Conservation (phyloP, 2,113 vertebrate genomes). For the Heloderma charlesbogerti region DNA sequence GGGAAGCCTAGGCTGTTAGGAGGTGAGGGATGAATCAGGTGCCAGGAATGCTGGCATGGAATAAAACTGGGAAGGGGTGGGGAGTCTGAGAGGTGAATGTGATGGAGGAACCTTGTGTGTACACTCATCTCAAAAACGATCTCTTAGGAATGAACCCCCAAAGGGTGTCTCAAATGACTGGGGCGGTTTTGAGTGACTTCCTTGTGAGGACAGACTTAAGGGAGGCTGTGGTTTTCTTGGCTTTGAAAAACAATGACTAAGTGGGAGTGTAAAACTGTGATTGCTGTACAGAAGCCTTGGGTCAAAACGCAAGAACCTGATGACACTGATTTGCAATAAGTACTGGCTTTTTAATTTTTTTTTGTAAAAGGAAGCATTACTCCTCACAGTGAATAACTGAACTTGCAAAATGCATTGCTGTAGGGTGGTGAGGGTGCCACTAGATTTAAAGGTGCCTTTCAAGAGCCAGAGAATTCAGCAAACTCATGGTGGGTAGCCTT, state of each 20-base stretch:
- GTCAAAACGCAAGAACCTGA: not conserved
- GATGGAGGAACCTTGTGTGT: not conserved
- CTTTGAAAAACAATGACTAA: conserved; percentile 13
- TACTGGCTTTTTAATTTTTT: not conserved
- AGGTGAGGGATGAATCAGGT: not conserved
- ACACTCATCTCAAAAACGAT: not conserved
- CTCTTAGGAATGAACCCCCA: not conserved
- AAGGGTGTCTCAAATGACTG: not conserved
- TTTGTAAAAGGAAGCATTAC: not conserved
- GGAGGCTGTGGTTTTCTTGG: not conserved
- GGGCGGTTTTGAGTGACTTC: not conserved
- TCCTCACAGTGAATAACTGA: not conserved
- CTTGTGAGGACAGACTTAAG: not conserved
- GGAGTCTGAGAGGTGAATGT: not conserved
- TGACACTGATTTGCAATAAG: not conserved
- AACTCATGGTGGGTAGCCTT: not conserved
- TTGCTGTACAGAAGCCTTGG: not conserved
- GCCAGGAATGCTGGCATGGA: not conserved
- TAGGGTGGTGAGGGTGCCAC: not conserved
- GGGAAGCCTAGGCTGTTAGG: not conserved
- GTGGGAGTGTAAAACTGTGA: not conserved
- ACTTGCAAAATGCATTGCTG: not conserved
- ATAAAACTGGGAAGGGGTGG: not conserved
- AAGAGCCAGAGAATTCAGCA: not conserved
- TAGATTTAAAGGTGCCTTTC: not conserved